A percentile compares a stretch with the other conserved stretches of the same genome.
These are phyloP conservation scores for Esperia sulphurella DNA, from an alignment of 2,888 invertebrate species.

Conservation along the genomic window DNA sequence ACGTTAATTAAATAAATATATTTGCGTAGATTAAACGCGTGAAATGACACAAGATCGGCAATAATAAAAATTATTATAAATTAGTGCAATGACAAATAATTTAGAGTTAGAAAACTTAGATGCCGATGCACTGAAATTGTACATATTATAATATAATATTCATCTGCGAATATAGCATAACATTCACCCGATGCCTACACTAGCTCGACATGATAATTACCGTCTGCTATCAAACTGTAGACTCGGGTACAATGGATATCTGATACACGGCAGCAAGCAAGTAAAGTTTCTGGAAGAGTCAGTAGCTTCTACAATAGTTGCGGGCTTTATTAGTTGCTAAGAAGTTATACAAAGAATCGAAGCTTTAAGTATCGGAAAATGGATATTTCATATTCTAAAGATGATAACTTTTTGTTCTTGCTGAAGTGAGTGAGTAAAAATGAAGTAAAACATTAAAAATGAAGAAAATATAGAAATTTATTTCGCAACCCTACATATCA, in stretches of 20 bases:
- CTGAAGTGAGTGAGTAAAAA: background rate
- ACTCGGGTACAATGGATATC: constrained; percentile 19
- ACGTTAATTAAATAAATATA: no score
- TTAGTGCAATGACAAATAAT: no score
- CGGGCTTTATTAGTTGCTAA: background rate
- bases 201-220: constrained; percentile 25
- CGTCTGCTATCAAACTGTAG: constrained; percentile 15
- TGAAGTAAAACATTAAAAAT: background rate
- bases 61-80: no score
- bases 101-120: background rate
- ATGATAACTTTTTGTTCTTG: no score
- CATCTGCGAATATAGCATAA: background rate
- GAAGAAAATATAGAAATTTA: no score
- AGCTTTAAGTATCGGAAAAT: no score
- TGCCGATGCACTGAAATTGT: background rate
- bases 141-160: no score
- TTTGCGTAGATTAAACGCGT: no score
- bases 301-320: background rate
- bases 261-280: constrained; percentile 10
- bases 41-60: no score
- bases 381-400: no score
- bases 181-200: constrained; percentile 23
- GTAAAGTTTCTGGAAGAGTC: background rate
- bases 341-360: no score
- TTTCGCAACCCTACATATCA: no score